These are phyloP conservation scores for Eleutherodactylus coqui DNA, from an alignment of 2,797 vertebrate genomes.

Conservation along the genomic window DNA sequence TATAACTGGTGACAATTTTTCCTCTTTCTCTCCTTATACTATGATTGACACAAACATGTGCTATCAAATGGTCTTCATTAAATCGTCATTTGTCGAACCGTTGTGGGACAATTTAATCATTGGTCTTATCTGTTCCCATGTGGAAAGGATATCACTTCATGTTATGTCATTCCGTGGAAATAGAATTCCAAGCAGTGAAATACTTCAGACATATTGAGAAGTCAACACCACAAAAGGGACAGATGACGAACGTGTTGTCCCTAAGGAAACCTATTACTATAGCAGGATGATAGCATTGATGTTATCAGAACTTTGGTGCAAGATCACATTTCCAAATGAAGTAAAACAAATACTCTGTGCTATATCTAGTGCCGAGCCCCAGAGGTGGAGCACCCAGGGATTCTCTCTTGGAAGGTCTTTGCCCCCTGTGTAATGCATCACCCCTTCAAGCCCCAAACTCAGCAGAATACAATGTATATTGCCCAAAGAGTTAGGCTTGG, in stretches of 20 bases:
- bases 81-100: slow-evolving; percentile 32
- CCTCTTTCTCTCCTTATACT: slow-evolving; percentile 6
- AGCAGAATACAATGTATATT: too few relatives aligned
- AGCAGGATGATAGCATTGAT: background rate
- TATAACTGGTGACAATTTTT: slow-evolving; percentile 8
- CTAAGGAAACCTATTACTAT: background rate
- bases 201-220: slow-evolving; percentile 8
- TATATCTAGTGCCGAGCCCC: background rate
- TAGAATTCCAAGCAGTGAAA: slow-evolving; percentile 23
- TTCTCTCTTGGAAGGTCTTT: too few relatives aligned
- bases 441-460: too few relatives aligned
- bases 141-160: slow-evolving; percentile 23
- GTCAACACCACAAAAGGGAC: background rate
- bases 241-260: background rate
- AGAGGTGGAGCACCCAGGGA: too few relatives aligned
- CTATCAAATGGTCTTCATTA: slow-evolving; percentile 42
- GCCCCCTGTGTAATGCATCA: too few relatives aligned
- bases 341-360: background rate
- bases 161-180: slow-evolving; percentile 35
- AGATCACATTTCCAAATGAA: background rate
- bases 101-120: slow-evolving; percentile 42
- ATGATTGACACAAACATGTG: slow-evolving; percentile 42
- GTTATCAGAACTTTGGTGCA: background rate
- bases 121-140: slow-evolving; percentile 1
- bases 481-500: too few relatives aligned